phyloP scores from a whole-genome alignment of 2,113 vertebrate genomes.

The Cromileptes altivelis region DNA sequence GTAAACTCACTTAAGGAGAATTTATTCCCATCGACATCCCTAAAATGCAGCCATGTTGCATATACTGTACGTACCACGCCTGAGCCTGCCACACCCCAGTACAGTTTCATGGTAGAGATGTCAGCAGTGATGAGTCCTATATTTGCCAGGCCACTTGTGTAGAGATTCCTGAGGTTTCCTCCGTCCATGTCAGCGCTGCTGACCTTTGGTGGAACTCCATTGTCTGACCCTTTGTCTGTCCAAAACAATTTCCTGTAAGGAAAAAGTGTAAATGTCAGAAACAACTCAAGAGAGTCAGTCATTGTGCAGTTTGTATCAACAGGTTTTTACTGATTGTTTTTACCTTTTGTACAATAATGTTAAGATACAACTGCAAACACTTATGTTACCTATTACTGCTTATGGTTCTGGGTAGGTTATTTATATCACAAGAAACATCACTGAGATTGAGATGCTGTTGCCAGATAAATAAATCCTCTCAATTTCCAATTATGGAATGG shows the following conservation, averaged over 20 bases:
- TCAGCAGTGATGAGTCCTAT: conserved; percentile 80
- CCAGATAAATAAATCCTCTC: conserved; percentile 1
- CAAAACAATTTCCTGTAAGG: conserved; percentile 81
- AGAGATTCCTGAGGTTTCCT: conserved; percentile 77
- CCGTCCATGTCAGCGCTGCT: conserved; percentile 84
- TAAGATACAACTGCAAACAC: neutral
- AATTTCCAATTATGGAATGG: neutral
- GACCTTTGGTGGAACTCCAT: conserved; percentile 82
- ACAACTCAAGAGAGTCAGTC: neutral
- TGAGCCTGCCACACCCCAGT: conserved; percentile 79
- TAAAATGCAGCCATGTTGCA: neutral
- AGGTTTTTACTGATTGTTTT: neutral
- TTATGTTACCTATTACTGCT: neutral
- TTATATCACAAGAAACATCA: neutral
- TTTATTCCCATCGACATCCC: neutral
- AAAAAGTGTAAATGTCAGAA: conserved; percentile 14
- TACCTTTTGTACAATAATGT: neutral
- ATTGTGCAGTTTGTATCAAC: neutral
- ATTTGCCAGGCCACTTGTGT: conserved; percentile 73
- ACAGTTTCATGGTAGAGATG: conserved; percentile 76
- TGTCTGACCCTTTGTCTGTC: conserved; percentile 81
- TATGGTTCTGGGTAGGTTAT: neutral
- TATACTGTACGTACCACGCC: conserved; percentile 75
- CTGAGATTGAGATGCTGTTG: neutral
- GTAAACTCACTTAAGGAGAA: neutral